Percentiles rank a stretch among this genome's conserved stretches.
phyloP scores from a whole-genome alignment of 2,888 invertebrate genomes.

The Phorcus lineatus region DNA sequence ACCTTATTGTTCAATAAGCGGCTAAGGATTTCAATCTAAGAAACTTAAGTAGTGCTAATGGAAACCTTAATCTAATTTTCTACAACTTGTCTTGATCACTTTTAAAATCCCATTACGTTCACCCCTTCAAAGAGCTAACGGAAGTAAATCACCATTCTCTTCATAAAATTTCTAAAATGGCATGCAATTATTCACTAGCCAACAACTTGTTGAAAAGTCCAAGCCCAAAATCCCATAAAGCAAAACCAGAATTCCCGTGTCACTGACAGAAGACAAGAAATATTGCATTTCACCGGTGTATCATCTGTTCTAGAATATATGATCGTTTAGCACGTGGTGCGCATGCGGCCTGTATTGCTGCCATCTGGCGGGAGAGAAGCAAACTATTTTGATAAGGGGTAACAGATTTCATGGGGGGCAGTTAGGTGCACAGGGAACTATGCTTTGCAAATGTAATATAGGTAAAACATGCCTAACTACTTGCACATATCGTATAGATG shows the following conservation, averaged over 20 bases:
- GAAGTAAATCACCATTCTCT: not conserved
- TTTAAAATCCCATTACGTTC: not conserved
- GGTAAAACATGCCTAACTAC: not conserved
- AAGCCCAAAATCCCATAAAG: not conserved
- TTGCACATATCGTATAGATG: not conserved
- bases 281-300: not conserved
- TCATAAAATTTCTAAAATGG: not conserved
- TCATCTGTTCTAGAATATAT: constrained; percentile 9
- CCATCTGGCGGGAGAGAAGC: constrained; percentile 15
- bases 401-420: constrained; percentile 18
- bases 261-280: not conserved
- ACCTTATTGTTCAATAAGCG: no score
- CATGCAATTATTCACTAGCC: not conserved
- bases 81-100: not conserved
- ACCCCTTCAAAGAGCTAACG: not conserved
- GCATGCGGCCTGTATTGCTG: constrained; percentile 15
- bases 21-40: no score
- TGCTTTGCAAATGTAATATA: constrained; percentile 20
- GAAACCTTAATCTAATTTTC: no score
- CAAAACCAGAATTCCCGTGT: not conserved
- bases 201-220: constrained; percentile 17
- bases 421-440: constrained; percentile 1
- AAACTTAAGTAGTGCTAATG: no score
- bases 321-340: constrained; percentile 14
- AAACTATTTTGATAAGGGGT: constrained; percentile 16